Evolutionary conservation across 2,797 vertebrate genomes (phyloP), one percentile per base, ranked within the genome.

Genomic region (Alca torda): DNA sequence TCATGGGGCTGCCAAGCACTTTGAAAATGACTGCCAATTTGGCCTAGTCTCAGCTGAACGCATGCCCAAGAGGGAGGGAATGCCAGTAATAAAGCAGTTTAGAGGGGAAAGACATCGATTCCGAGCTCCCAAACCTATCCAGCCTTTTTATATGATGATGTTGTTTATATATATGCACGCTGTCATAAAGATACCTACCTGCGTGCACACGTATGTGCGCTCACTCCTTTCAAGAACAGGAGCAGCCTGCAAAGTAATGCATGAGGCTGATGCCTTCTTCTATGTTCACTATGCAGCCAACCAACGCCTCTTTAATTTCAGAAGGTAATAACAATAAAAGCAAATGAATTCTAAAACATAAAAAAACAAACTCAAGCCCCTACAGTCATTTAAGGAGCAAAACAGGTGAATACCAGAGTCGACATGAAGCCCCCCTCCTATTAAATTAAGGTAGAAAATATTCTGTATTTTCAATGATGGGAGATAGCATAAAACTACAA

Each of bases 1-100:
- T 98, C 98, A 98, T 74, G 74, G 97, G 98, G 97, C 98, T 99
- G 99, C 99, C 99, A 99, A 98, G 97, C 97, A 89, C 98, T 99
- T 97, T 98, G 98, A 98, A 99, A 99, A 98, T 97, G 98, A 98
- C 98, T 99, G 99, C 99, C 99, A 99, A 99, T 99, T 99, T 99
- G 99, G 98, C 98, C 98, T 98, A 98, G 98, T 98, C 98, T 99
- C 98, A 98, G 98, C 98, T 99, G 99, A 99, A 99, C 98, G 91
- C 97, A 96, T 97, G 98, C 98, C 98, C 98, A 98, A 97, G 98
- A 98, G 98, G 98, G 98, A 98, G 98, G 96, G 97, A 97, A 98
- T 96, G 97, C 98, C 98, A 98, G 98, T 98, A 98, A 98, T 99
- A 98, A 99, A 99, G 99, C 98, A 98, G 98, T 99, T 99, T 98